These are phyloP conservation scores for Malthinus flaveolus DNA, from an alignment of 2,888 invertebrate genomes.

Conservation along the genomic window DNA sequence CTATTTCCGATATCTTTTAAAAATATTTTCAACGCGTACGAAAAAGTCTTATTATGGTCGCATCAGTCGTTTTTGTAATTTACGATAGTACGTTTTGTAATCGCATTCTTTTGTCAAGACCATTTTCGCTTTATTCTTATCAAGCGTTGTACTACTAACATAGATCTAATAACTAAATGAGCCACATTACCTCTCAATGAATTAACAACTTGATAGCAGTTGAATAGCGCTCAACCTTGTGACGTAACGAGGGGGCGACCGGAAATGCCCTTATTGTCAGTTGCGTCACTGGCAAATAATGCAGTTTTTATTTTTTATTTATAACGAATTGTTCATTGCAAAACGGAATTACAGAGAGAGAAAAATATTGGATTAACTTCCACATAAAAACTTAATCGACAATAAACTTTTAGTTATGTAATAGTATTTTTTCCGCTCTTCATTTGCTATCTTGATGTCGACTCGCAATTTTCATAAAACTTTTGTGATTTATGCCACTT, in stretches of 20 bases:
- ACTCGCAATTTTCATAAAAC: too few species aligned
- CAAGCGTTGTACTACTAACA: constrained; percentile 31
- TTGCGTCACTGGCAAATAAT: constrained; percentile 34
- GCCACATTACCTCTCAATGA: constrained; percentile 47
- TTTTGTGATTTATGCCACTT: too few species aligned
- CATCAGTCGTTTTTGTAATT: too few species aligned
- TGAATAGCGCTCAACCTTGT: constrained; percentile 49
- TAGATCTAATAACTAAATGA: constrained; percentile 40
- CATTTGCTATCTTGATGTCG: background rate
- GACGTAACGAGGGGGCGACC: constrained; percentile 52
- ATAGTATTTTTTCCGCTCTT: constrained; percentile 5
- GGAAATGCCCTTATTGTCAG: constrained; percentile 40
- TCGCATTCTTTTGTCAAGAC: background rate
- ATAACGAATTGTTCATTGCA: constrained; percentile 12
- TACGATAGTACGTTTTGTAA: too few species aligned
- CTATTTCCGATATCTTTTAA: too few species aligned
- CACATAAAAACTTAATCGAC: constrained; percentile 9
- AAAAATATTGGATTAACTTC: constrained; percentile 13
- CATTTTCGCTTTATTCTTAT: background rate
- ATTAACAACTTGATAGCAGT: constrained; percentile 51
- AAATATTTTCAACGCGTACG: too few species aligned
- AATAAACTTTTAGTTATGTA: background rate
- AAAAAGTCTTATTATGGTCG: too few species aligned
- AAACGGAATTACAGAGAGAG: background rate
- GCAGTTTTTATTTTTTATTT: constrained; percentile 20